Base-by-base conservation (phyloP, 2,888 invertebrate genomes). In the Orthosia gracilis region DNA sequence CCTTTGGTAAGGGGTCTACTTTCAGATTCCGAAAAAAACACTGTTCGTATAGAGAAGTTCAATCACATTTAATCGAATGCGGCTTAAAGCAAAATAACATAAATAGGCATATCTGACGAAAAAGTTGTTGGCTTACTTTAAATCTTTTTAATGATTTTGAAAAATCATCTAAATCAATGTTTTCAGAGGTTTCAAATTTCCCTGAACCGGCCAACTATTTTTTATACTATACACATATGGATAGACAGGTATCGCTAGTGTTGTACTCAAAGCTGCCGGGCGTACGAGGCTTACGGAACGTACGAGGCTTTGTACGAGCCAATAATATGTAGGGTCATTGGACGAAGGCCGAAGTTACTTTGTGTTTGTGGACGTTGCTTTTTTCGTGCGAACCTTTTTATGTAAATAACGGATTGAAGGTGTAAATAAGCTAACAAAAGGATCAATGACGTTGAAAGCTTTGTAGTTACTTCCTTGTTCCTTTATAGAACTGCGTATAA, bases 371-470 rank as follows among this genome's bases (percentile, higher is more conserved):
- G 11, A 23, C 3, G 13, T 11, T 40, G 62, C 21, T 13, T 26
- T 40, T 40, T 3, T 17, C 21, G 52, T 26, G 12, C 40, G 45
- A n/a, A n/a, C 55, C 50, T 57, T 69, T 77, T 55, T 17, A 78
- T 31, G 45, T n/a, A 57, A 57, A 62, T 62, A 55, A 62, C 49
- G 26, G 49, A 13, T 13, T 49, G 13, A 50, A 69, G 55, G 26
- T 31, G 50, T 40, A 45, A 69, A 31, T 40, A 49, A 57, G 21
- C 49, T 67, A 31, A 61, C 4, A 15, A 47, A 66, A 13, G 50
- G 23, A 18, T 18, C 23, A 47, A 59, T 21, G 18, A 26, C 49
- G 13, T 49, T 55, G 17, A 21, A 18, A 58, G 18, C 21, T 18
- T 61, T 11, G 13, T n/a, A 49, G 18, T 26, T 17, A 26, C 2